Evolutionary conservation across 2,797 vertebrate genomes (phyloP).

Genomic region (Semaprochilodus insignis): DNA sequence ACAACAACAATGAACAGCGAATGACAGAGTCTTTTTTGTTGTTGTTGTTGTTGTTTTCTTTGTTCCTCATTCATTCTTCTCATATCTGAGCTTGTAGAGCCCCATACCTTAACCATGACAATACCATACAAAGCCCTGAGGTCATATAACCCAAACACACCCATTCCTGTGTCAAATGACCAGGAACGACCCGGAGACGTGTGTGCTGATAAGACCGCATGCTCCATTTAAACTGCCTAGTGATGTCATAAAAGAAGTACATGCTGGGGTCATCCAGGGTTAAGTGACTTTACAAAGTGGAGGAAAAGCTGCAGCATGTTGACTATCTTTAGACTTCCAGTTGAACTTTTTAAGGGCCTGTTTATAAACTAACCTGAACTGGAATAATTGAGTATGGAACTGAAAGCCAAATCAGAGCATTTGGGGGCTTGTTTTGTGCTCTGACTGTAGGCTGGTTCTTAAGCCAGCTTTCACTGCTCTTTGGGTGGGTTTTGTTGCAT

Average conservation of each 20-base stretch:
- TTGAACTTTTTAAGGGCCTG: not conserved
- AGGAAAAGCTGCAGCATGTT: not conserved
- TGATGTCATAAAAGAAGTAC: slow-evolving; percentile 34
- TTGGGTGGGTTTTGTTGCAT: not conserved
- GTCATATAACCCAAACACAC: slow-evolving; percentile 21
- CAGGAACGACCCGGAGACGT: slow-evolving; percentile 8
- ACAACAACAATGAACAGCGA: not conserved
- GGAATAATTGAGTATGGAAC: not conserved
- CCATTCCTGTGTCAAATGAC: slow-evolving; percentile 13
- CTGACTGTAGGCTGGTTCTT: not conserved
- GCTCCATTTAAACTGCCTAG: slow-evolving; percentile 38
- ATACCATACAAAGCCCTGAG: not conserved
- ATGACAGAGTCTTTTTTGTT: not conserved
- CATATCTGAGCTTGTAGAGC: not conserved
- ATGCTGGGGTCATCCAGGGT: slow-evolving; percentile 28
- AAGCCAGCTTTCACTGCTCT: not conserved
- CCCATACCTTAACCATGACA: not conserved
- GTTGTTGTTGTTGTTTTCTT: too few species aligned
- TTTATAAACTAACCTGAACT: not conserved
- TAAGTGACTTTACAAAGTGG: slow-evolving; percentile 38
- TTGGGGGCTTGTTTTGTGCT: not conserved
- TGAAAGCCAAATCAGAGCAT: not conserved
- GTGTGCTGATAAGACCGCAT: slow-evolving; percentile 43
- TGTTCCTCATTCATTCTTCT: not conserved
- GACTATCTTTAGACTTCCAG: not conserved